These are phyloP conservation scores for Ceyx melanurus DNA, from an alignment of 2,113 vertebrate genomes.

Conservation along the genomic window DNA sequence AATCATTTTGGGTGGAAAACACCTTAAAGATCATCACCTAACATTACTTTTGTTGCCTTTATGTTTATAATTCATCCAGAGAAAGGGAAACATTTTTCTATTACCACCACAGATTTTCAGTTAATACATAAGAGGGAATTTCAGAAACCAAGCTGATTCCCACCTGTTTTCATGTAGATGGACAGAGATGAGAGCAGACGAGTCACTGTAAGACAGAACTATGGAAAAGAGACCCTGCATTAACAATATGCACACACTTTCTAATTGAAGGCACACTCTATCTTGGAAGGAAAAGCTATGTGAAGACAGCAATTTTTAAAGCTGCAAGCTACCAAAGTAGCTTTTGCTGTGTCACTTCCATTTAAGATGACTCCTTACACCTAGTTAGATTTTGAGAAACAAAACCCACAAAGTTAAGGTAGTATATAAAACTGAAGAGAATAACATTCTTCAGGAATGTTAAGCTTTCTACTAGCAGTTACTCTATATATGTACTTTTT, in stretches of 20 bases:
- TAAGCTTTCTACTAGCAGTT: neutral
- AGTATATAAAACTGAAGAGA: neutral
- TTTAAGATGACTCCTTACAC: slow-evolving; percentile 28
- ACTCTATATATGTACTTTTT: neutral
- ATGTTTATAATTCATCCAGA: neutral
- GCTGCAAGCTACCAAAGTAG: neutral
- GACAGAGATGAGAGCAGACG: neutral
- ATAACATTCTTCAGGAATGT: neutral
- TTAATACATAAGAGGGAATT: neutral
- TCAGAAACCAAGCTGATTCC: neutral
- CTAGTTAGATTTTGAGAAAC: neutral
- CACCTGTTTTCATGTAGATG: neutral
- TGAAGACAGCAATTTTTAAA: slow-evolving; percentile 8
- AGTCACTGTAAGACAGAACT: neutral
- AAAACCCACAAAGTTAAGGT: slow-evolving; percentile 6
- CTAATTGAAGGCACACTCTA: neutral
- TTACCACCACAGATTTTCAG: neutral
- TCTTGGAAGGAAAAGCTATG: neutral
- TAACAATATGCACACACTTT: neutral
- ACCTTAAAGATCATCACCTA: neutral
- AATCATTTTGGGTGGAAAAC: no score
- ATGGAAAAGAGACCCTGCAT: neutral
- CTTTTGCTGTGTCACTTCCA: neutral
- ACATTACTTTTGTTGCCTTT: neutral
- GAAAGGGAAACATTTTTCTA: neutral